Evolutionary conservation across 2,888 invertebrate species (phyloP).

Genomic region (Drosophila mimica): DNA sequence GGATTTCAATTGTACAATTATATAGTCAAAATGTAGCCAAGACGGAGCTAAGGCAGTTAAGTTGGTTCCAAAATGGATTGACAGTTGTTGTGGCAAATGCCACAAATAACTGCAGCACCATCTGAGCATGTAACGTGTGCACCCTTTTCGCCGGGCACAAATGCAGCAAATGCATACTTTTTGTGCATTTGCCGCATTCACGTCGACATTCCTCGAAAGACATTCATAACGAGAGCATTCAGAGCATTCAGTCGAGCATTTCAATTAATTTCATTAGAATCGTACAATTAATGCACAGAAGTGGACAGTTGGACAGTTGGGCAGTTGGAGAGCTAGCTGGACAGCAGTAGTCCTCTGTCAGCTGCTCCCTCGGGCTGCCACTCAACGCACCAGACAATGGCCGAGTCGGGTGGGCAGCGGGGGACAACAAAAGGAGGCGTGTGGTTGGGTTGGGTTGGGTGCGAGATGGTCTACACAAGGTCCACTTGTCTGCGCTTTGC

Average conservation of each 20-base stretch:
- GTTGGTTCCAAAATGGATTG: conserved; percentile 39
- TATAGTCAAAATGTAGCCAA: neutral
- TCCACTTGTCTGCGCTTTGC: conserved; percentile 37
- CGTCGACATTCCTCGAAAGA: conserved; percentile 2
- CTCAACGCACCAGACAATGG: conserved; percentile 50
- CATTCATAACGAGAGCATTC: conserved; percentile 3
- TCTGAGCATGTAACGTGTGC: conserved; percentile 10
- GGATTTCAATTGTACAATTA: neutral
- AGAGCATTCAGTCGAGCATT: conserved; percentile 53
- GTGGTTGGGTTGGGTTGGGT: neutral
- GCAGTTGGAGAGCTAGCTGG: conserved; percentile 31
- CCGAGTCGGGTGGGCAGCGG: neutral
- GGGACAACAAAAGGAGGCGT: neutral
- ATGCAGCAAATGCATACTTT: conserved; percentile 24
- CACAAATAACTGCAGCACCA: conserved; percentile 22
- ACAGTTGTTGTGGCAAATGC: conserved; percentile 33
- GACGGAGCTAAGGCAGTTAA: neutral
- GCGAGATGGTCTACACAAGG: conserved; percentile 8
- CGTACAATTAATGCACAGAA: conserved; percentile 61
- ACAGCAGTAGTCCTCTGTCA: conserved; percentile 3
- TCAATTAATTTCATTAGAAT: conserved; percentile 70
- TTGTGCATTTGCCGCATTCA: conserved; percentile 6
- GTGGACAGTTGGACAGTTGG: conserved; percentile 39
- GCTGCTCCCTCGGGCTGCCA: conserved; percentile 56
- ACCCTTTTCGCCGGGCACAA: neutral